Conservation (phyloP, 2,888 invertebrate genomes). For the Pyrrhia umbra region DNA sequence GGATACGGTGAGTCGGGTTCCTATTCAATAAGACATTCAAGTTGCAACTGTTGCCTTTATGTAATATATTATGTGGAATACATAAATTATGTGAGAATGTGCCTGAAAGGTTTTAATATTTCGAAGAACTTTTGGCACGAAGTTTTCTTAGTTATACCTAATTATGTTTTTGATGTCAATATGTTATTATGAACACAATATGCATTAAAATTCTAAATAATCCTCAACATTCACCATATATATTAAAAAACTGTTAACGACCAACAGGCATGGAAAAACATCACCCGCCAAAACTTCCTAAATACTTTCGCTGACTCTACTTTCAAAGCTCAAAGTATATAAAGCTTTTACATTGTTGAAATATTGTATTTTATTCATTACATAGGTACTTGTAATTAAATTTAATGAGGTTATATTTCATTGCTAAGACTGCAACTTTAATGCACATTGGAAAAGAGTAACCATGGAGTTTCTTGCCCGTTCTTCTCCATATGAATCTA, state of each 20-base stretch:
- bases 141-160: background rate
- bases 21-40: slow-evolving; percentile 68
- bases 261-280: slow-evolving; percentile 15
- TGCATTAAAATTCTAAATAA: background rate
- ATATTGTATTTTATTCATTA: too few relatives aligned
- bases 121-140: background rate
- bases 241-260: background rate
- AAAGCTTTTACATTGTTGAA: background rate
- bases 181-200: background rate
- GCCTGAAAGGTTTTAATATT: slow-evolving; percentile 3
- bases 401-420: too few relatives aligned
- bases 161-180: background rate
- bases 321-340: background rate
- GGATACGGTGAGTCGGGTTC: slow-evolving; percentile 81
- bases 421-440: too few relatives aligned
- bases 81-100: slow-evolving; percentile 29
- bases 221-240: background rate
- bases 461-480: too few relatives aligned
- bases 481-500: too few relatives aligned
- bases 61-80: slow-evolving; percentile 43
- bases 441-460: too few relatives aligned
- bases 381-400: too few relatives aligned
- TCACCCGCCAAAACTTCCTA: slow-evolving; percentile 11
- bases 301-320: background rate
- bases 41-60: slow-evolving; percentile 67